These are phyloP conservation scores for Ictalurus furcatus DNA, from an alignment of 2,113 vertebrate species.

Conservation along the genomic window DNA sequence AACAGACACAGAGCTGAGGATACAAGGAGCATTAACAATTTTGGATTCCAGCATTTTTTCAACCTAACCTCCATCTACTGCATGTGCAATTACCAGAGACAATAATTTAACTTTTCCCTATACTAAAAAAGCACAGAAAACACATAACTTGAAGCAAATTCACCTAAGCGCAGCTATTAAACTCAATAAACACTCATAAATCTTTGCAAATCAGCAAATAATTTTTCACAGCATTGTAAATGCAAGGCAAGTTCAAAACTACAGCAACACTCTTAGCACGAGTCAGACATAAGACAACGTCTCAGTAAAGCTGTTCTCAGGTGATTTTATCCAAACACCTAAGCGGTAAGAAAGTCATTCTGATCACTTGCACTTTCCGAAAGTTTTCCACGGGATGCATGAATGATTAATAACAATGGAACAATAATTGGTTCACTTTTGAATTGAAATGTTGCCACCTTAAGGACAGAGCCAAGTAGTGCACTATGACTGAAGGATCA, in stretches of 20 bases:
- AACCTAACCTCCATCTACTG: not conserved
- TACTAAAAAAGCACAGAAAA: not conserved
- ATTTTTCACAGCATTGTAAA: not conserved
- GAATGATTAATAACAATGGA: not conserved
- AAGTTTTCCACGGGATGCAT: not conserved
- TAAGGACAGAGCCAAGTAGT: not conserved
- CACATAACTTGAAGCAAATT: not conserved
- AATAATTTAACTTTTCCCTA: not conserved
- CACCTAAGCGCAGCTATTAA: not conserved
- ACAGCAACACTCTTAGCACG: not conserved
- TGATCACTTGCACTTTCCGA: not conserved
- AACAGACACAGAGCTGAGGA: not conserved
- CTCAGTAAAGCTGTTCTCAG: not conserved
- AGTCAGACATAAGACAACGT: not conserved
- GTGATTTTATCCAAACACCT: not conserved
- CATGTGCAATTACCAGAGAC: not conserved
- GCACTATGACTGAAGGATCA: not conserved
- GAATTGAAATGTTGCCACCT: not conserved
- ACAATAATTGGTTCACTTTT: not conserved
- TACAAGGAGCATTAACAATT: not conserved
- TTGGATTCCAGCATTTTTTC: not conserved
- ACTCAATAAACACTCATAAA: not conserved
- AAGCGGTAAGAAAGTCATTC: not conserved
- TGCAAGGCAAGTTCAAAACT: not conserved
- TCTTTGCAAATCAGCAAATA: not conserved